phyloP scores from a whole-genome alignment of 2,797 vertebrate species.

The Heliangelus exortis region DNA sequence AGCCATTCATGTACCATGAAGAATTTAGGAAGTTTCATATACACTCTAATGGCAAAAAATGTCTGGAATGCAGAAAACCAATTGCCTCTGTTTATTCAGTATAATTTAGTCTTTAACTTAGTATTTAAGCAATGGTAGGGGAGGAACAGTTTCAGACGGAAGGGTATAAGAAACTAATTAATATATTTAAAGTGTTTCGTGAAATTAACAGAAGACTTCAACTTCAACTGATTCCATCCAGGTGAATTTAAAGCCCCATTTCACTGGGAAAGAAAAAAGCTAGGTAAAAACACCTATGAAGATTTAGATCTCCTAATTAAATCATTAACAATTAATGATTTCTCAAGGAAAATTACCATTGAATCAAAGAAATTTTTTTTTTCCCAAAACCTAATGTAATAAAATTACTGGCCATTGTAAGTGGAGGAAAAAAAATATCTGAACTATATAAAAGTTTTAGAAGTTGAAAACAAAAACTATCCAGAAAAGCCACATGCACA shows the following conservation, averaged over 20 bases:
- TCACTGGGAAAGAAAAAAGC: neutral
- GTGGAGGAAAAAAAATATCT: rapidly evolving
- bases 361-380: neutral
- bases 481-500: neutral
- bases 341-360: neutral
- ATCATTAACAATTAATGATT: neutral
- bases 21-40: neutral
- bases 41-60: neutral
- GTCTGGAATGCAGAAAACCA: neutral
- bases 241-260: neutral
- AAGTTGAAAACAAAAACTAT: neutral
- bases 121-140: neutral
- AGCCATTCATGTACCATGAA: neutral
- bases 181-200: neutral
- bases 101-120: neutral
- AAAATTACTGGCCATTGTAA: neutral
- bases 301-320: neutral
- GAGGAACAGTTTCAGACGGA: neutral
- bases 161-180: neutral
- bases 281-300: neutral
- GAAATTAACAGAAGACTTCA: neutral
- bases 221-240: neutral
- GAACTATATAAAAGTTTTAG: rapidly evolving
- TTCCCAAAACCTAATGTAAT: neutral
- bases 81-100: neutral